Percentiles rank a stretch among this genome's conserved stretches.
phyloP scores from a whole-genome alignment of 2,797 vertebrate genomes.

The Semotilus atromaculatus region DNA sequence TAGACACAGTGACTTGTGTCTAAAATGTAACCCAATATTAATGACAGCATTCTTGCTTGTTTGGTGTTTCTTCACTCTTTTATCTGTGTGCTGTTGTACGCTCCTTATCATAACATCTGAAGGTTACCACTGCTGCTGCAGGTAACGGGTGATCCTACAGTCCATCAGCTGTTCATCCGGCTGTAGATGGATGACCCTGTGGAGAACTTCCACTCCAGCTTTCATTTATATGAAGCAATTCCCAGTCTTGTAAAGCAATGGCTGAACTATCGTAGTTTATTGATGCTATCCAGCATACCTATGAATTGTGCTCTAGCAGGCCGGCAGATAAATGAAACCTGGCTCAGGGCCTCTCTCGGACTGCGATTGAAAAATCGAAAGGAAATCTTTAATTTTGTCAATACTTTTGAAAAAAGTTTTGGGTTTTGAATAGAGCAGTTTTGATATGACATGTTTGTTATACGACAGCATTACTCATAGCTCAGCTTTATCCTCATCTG shows the following conservation, averaged over 20 bases:
- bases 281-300: conserved; percentile 52
- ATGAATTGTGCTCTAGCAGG: conserved; percentile 50
- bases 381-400: not conserved
- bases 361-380: not conserved
- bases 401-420: no score
- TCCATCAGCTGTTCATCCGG: conserved; percentile 45
- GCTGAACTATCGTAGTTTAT: conserved; percentile 53
- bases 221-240: conserved; percentile 33
- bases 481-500: conserved; percentile 38
- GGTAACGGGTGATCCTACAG: conserved; percentile 40
- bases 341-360: conserved; percentile 2
- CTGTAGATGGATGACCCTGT: conserved; percentile 31
- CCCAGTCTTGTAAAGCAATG: conserved; percentile 49
- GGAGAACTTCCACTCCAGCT: conserved; percentile 33
- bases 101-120: not conserved
- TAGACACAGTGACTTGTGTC: not conserved
- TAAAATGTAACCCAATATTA: not conserved
- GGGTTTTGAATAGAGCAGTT: conserved; percentile 14
- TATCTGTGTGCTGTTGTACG: not conserved
- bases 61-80: not conserved
- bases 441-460: not conserved
- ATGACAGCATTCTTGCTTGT: conserved; percentile 13
- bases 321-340: conserved; percentile 36
- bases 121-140: conserved; percentile 20
- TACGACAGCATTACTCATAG: conserved; percentile 28